Percentiles rank a stretch among this genome's conserved stretches.
Evolutionary conservation across 2,797 vertebrate genomes (phyloP).

Genomic region (Chaetodon trifasciatus): DNA sequence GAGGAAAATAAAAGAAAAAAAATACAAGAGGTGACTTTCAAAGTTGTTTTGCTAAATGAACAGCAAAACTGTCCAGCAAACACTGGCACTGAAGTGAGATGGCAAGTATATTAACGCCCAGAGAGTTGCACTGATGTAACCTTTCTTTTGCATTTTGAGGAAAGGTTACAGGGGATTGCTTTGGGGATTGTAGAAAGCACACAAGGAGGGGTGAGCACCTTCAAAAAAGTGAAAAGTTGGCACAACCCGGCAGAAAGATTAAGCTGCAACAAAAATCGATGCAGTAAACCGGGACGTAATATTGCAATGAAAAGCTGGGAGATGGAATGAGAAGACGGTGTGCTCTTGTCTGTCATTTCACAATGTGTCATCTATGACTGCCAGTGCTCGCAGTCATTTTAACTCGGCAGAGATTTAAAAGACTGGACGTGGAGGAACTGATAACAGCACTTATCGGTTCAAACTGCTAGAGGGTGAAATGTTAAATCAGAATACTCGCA

Average conservation of each 20-base stretch:
- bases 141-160: constrained; percentile 46
- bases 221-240: constrained; percentile 23
- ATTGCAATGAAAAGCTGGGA: constrained; percentile 53
- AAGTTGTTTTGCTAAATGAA: constrained; percentile 39
- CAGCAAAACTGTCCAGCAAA: background rate
- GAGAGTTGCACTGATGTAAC: constrained; percentile 26
- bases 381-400: constrained; percentile 41
- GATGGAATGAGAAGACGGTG: constrained; percentile 31
- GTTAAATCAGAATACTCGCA: constrained; percentile 49
- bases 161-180: constrained; percentile 55
- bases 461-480: constrained; percentile 59
- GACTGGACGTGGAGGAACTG: constrained; percentile 47
- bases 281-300: constrained; percentile 39
- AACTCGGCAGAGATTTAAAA: constrained; percentile 54
- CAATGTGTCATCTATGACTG: constrained; percentile 39
- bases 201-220: constrained; percentile 25
- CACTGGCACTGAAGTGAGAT: background rate
- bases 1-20: background rate
- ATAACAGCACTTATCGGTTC: constrained; percentile 51
- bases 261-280: constrained; percentile 55
- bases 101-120: constrained; percentile 2
- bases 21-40: constrained; percentile 59
- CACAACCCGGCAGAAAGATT: constrained; percentile 46
- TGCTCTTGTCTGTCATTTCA: constrained; percentile 53
- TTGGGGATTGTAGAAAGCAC: constrained; percentile 38